A percentile compares a stretch with the other conserved stretches of the same genome.
Evolutionary conservation across 2,797 vertebrate species (phyloP).

Genomic region (Octomys mimax): DNA sequence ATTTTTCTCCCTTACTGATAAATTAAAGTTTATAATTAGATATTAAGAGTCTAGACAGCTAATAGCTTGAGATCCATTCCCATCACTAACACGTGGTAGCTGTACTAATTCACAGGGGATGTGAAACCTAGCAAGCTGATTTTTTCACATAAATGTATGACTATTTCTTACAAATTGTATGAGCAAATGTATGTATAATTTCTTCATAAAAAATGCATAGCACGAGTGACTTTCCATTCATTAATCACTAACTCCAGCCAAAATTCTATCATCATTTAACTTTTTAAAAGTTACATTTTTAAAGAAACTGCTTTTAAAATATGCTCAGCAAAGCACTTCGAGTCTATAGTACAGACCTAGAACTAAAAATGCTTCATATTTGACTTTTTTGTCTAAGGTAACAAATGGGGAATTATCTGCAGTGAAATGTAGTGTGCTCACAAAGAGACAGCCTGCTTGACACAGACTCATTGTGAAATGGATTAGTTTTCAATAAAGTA

Average conservation of each 20-base stretch:
- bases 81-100: background rate
- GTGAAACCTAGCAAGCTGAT: background rate
- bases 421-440: background rate
- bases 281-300: background rate
- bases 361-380: background rate
- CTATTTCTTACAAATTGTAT: too few species aligned
- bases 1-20: background rate
- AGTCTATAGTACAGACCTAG: background rate
- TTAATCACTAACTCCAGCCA: background rate
- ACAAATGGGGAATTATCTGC: background rate
- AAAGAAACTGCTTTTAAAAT: background rate
- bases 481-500: conserved; percentile 7
- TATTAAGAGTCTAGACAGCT: background rate
- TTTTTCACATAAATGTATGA: too few species aligned
- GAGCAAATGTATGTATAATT: background rate
- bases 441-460: background rate
- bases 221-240: background rate
- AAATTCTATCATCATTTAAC: background rate
- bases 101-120: background rate
- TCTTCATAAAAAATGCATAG: background rate
- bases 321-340: background rate
- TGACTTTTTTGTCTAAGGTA: conserved; percentile 3
- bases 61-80: background rate
- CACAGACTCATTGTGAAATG: background rate
- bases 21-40: background rate